A percentile compares a stretch with the other conserved stretches of the same genome.
These are phyloP conservation scores for Orientallactaga bullata DNA, from an alignment of 2,113 vertebrate genomes.

Conservation along the genomic window DNA sequence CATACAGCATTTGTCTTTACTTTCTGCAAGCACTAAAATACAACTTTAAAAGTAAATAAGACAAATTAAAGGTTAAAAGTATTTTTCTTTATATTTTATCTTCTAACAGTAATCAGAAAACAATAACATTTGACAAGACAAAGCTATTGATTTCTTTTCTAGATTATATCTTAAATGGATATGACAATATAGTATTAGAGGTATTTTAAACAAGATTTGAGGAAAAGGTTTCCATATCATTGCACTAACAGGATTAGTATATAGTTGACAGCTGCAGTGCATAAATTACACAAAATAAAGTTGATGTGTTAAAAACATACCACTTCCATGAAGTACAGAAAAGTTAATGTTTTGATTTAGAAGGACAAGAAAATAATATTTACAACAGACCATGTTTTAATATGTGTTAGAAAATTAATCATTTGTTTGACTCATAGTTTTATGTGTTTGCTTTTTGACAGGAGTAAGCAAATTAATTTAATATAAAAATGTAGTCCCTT, in stretches of 20 bases:
- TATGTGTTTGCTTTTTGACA: background rate
- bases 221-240: constrained; percentile 82
- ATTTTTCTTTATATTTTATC: constrained; percentile 58
- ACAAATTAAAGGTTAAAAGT: constrained; percentile 76
- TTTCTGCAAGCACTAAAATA: constrained; percentile 65
- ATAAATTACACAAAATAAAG: constrained; percentile 84
- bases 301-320: constrained; percentile 72
- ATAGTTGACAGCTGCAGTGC: constrained; percentile 68
- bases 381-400: constrained; percentile 20
- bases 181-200: constrained; percentile 82
- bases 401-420: background rate
- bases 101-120: constrained; percentile 74
- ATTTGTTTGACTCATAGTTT: constrained; percentile 29
- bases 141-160: constrained; percentile 83
- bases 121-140: constrained; percentile 76
- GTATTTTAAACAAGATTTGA: constrained; percentile 83
- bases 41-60: constrained; percentile 72
- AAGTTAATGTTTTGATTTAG: constrained; percentile 49
- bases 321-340: constrained; percentile 53
- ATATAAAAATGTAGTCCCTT: constrained; percentile 17
- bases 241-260: constrained; percentile 82
- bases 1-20: constrained; percentile 8
- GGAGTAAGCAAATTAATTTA: constrained; percentile 42
- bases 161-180: constrained; percentile 82
- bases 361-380: constrained; percentile 44